Evolutionary conservation across 2,113 vertebrate species (phyloP).

Genomic region (Morone chrysops): DNA sequence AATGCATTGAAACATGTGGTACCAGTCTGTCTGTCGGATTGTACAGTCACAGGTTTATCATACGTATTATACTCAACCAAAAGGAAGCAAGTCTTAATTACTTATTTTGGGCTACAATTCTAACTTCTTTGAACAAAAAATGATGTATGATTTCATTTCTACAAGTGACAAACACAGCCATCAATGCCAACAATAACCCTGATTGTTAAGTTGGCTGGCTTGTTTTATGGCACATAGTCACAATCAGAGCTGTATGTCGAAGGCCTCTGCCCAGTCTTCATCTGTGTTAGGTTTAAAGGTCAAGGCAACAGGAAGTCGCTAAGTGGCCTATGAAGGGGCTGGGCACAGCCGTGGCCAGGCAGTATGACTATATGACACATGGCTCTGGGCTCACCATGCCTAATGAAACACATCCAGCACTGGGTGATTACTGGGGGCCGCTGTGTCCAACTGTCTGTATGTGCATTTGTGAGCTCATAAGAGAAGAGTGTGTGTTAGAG

Average conservation of each 20-base stretch:
- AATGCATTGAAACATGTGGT: constrained; percentile 4
- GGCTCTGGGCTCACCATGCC: constrained; percentile 77
- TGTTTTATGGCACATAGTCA: constrained; percentile 66
- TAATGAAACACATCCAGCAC: constrained; percentile 86
- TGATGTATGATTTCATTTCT: constrained; percentile 45
- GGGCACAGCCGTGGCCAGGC: constrained; percentile 55
- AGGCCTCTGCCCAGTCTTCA: constrained; percentile 63
- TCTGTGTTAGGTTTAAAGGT: constrained; percentile 75
- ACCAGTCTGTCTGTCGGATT: constrained; percentile 7
- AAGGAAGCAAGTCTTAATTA: background rate
- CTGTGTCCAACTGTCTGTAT: constrained; percentile 29
- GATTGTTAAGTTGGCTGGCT: constrained; percentile 61
- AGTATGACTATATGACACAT: constrained; percentile 81
- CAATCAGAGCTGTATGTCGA: constrained; percentile 69
- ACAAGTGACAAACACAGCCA: constrained; percentile 46
- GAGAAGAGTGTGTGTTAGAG: constrained; percentile 6
- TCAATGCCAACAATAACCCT: constrained; percentile 55
- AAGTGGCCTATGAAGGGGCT: constrained; percentile 81
- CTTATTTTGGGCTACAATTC: constrained; percentile 2
- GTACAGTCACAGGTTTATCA: constrained; percentile 1
- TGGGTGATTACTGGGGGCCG: constrained; percentile 64
- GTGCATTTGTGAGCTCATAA: constrained; percentile 21
- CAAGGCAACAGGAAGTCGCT: constrained; percentile 84
- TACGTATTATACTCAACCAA: constrained; percentile 25
- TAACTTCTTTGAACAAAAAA: constrained; percentile 38